Evolutionary conservation across 2,113 vertebrate species (phyloP).

Genomic region (Cyanoramphus novaezelandiae): DNA sequence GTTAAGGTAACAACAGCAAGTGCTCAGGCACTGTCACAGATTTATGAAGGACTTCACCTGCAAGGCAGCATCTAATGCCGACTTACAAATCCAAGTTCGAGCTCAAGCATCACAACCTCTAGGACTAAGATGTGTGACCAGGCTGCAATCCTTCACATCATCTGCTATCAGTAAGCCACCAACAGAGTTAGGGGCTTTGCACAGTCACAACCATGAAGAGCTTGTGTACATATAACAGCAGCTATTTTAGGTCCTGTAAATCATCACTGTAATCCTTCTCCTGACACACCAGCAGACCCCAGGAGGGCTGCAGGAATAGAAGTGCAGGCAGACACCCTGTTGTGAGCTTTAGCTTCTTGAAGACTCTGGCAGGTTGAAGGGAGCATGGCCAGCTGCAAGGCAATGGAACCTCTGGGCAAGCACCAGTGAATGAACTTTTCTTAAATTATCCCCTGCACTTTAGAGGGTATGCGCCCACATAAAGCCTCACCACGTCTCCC

Average conservation of each 20-base stretch:
- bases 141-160: not conserved
- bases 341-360: not conserved
- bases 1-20: not conserved
- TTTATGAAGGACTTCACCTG: fast-evolving
- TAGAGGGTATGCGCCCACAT: fast-evolving
- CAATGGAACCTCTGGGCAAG: fast-evolving
- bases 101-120: not conserved
- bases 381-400: fast-evolving
- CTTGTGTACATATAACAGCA: fast-evolving
- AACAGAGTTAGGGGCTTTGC: not conserved
- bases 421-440: fast-evolving
- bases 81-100: not conserved
- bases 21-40: not conserved
- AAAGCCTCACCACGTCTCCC: no score
- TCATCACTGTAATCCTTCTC: fast-evolving
- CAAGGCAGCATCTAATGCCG: not conserved
- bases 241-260: not conserved
- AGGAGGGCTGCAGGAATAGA: not conserved
- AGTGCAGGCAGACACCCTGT: not conserved
- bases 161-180: not conserved
- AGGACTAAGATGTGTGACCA: fast-evolving
- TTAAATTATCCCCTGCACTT: not conserved
- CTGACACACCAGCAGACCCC: not conserved
- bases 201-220: not conserved
- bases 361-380: not conserved